phyloP scores from a whole-genome alignment of 2,888 invertebrate genomes.

The Desoria tigrina region DNA sequence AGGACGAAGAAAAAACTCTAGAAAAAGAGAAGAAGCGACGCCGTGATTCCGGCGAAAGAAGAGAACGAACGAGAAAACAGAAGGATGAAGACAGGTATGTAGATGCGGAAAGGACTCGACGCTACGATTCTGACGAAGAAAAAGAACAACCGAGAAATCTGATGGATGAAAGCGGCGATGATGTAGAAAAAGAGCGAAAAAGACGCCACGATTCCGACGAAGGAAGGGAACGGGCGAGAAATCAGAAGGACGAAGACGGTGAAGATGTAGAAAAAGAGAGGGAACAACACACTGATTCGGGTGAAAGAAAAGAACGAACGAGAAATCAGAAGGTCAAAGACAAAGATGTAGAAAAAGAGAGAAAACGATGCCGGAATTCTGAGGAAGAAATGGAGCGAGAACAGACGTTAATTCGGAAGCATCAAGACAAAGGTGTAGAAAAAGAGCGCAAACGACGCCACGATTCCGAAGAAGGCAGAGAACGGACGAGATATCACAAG shows the following conservation, averaged over 20 bases:
- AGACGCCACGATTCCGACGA: slow-evolving; percentile 39
- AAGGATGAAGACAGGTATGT: not conserved
- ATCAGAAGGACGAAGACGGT: not conserved
- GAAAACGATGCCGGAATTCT: slow-evolving; percentile 42
- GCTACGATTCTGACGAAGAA: slow-evolving; percentile 37
- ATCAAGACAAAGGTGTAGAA: slow-evolving; percentile 12
- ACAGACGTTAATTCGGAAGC: not conserved
- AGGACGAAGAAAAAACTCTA: slow-evolving; percentile 3
- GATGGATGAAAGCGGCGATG: not conserved
- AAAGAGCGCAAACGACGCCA: slow-evolving; percentile 41
- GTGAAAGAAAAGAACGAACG: not conserved
- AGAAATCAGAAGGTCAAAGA: not conserved
- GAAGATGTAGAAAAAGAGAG: slow-evolving; percentile 3
- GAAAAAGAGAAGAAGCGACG: slow-evolving; percentile 40
- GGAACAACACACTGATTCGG: not conserved
- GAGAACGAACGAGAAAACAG: not conserved
- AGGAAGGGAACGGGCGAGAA: not conserved
- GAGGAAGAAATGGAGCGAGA: slow-evolving; percentile 19
- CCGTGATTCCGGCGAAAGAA: slow-evolving; percentile 9
- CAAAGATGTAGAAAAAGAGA: slow-evolving; percentile 16
- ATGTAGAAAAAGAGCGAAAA: slow-evolving; percentile 39
- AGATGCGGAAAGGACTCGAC: slow-evolving; percentile 35
- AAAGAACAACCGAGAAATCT: not conserved
- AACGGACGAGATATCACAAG: not conserved
- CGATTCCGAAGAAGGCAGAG: not conserved